These are phyloP conservation scores for Thomomys bottae DNA, from an alignment of 2,113 vertebrate genomes.

Conservation along the genomic window DNA sequence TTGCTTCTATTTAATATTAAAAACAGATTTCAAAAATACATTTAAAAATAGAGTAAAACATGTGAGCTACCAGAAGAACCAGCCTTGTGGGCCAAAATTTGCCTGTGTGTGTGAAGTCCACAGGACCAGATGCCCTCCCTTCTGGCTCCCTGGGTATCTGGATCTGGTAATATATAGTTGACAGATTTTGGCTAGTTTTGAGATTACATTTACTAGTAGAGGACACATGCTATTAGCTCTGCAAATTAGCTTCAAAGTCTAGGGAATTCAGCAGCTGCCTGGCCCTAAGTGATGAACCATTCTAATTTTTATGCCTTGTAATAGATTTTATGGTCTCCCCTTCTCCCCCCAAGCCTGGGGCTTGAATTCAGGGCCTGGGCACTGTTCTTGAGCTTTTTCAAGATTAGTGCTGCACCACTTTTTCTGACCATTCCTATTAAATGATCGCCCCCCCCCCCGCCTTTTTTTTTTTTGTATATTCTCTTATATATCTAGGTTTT, in stretches of 20 bases:
- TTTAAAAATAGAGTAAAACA: conserved; percentile 62
- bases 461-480: too few relatives aligned
- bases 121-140: conserved; percentile 74
- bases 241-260: conserved; percentile 18
- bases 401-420: too few relatives aligned
- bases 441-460: too few relatives aligned
- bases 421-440: conserved; percentile 17
- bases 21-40: conserved; percentile 55
- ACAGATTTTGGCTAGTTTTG: conserved; percentile 63
- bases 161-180: conserved; percentile 68
- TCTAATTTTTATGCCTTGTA: conserved; percentile 53
- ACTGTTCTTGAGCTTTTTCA: too few relatives aligned
- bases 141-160: conserved; percentile 70
- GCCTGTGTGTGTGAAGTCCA: conserved; percentile 51
- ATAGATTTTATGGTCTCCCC: not conserved
- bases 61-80: not conserved
- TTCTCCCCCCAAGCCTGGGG: too few relatives aligned
- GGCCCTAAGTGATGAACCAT: conserved; percentile 36
- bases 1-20: conserved; percentile 43
- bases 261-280: conserved; percentile 23
- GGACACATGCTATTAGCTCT: conserved; percentile 51
- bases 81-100: conserved; percentile 49
- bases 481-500: too few relatives aligned
- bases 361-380: too few relatives aligned
- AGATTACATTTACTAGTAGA: conserved; percentile 59